A percentile compares a stretch with the other conserved stretches of the same genome.
Conservation (phyloP, 2,797 vertebrate species). For the Cheirogaleus major region DNA sequence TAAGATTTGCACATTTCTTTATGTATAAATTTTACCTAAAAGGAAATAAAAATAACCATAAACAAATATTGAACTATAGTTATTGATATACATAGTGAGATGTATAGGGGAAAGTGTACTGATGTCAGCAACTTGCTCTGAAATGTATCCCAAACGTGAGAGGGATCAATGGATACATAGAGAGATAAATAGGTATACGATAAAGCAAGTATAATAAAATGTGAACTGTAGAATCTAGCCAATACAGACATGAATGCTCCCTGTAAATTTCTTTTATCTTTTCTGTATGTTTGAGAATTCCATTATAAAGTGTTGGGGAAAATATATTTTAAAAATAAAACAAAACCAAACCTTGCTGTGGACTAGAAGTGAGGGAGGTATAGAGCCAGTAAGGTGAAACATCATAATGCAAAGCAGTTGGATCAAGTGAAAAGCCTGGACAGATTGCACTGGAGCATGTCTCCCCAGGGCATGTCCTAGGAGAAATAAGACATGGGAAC, state of each 20-base stretch:
- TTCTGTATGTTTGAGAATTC: background rate
- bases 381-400: background rate
- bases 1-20: background rate
- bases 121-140: background rate
- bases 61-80: background rate
- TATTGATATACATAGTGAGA: background rate
- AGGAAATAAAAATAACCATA: background rate
- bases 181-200: background rate
- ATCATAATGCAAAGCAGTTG: background rate
- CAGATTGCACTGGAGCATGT: background rate
- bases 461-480: background rate
- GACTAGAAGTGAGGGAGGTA: background rate
- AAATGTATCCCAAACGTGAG: background rate
- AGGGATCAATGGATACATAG: background rate
- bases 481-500: background rate
- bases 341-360: background rate
- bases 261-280: background rate
- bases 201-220: background rate
- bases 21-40: background rate
- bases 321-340: background rate
- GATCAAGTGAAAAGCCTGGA: background rate
- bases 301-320: background rate
- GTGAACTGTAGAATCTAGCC: background rate
- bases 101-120: background rate
- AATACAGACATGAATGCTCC: background rate